Conservation (phyloP, 1,140 invertebrate genomes). For the Bombus pascuorum region DNA sequence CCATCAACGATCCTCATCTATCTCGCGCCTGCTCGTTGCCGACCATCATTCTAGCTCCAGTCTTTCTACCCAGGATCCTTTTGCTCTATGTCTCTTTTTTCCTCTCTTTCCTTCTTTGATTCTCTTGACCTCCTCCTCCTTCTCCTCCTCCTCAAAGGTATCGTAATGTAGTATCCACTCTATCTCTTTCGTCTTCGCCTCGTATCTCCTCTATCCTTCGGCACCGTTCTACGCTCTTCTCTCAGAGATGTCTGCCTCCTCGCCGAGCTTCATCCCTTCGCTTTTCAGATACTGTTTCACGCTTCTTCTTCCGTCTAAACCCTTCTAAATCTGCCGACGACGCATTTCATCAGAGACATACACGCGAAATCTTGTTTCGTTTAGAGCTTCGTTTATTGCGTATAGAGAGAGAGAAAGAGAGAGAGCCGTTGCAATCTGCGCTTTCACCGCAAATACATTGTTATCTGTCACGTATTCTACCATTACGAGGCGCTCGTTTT, state of each 20-base stretch:
- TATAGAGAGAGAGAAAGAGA: no score
- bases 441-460: no score
- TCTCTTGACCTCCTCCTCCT: not conserved
- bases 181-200: slow-evolving; percentile 8
- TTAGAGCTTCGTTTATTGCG: no score
- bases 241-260: not conserved
- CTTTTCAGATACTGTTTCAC: not conserved
- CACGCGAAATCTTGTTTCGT: not conserved
- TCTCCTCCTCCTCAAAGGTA: not conserved
- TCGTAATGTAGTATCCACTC: slow-evolving; percentile 25
- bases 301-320: no score
- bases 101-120: slow-evolving; percentile 23
- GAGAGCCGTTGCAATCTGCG: no score
- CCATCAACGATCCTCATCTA: slow-evolving; percentile 69
- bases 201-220: not conserved
- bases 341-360: not conserved
- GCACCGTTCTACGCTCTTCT: not conserved
- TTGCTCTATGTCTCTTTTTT: slow-evolving; percentile 39
- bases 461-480: no score
- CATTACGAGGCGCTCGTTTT: no score
- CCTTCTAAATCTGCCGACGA: no score
- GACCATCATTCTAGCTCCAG: slow-evolving; percentile 43
- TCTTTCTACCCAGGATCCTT: slow-evolving; percentile 45
- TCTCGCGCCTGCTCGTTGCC: slow-evolving; percentile 47
- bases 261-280: not conserved